Evolutionary conservation across 2,113 vertebrate species (phyloP).

Genomic region (Sylvilagus bachmani): DNA sequence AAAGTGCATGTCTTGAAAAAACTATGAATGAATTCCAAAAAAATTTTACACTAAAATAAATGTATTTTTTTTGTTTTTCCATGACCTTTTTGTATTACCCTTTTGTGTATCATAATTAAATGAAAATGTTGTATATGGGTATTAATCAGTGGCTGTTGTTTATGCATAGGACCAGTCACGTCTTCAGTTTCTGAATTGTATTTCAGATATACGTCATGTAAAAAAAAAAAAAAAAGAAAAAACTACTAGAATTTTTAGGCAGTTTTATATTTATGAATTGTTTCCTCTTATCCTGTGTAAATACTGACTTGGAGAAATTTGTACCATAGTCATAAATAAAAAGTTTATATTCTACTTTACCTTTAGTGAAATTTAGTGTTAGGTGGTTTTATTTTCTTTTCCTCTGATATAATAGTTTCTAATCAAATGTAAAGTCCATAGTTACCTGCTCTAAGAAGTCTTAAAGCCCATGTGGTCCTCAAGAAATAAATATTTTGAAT

Average conservation of each 20-base stretch:
- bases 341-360: background rate
- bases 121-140: background rate
- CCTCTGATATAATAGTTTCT: background rate
- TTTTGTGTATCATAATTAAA: background rate
- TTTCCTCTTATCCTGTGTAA: background rate
- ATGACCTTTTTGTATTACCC: too few species aligned
- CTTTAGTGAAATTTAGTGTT: background rate
- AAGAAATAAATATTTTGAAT: constrained; percentile 23
- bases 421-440: constrained; percentile 10
- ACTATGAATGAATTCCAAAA: too few species aligned
- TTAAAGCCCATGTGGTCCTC: background rate
- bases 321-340: constrained; percentile 27
- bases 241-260: background rate
- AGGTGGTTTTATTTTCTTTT: background rate
- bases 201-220: background rate
- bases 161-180: background rate
- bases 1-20: too few species aligned
- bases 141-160: background rate
- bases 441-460: background rate
- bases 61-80: too few species aligned
- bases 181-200: constrained; percentile 27
- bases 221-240: background rate
- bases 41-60: too few species aligned
- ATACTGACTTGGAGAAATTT: constrained; percentile 4
- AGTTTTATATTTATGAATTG: too few species aligned